Conservation (phyloP, 2,888 invertebrate species). For the Acanthococcus lagerstroemiae region DNA sequence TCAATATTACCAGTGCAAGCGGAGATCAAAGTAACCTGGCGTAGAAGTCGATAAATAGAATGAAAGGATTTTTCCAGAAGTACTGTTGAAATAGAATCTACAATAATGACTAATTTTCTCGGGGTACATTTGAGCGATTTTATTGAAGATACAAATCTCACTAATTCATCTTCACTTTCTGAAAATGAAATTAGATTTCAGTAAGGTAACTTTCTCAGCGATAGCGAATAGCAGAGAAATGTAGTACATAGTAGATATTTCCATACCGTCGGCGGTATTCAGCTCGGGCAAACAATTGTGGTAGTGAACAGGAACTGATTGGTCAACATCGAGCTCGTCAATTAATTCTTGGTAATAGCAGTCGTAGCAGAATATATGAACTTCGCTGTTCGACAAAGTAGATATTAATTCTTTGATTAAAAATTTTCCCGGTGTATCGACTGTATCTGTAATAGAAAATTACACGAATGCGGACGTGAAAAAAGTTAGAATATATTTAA, state of each 20-base stretch:
- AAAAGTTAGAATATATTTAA: background rate
- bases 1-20: too few species aligned
- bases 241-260: too few species aligned
- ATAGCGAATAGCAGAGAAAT: too few species aligned
- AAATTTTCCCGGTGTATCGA: background rate
- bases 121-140: too few species aligned
- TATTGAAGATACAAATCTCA: background rate
- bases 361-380: slow-evolving; percentile 14
- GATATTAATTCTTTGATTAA: background rate
- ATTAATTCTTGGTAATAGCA: background rate
- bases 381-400: background rate
- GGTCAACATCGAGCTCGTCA: background rate
- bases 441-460: background rate
- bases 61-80: slow-evolving; percentile 16
- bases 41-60: slow-evolving; percentile 18
- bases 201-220: too few species aligned
- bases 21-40: too few species aligned
- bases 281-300: slow-evolving; percentile 4
- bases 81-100: slow-evolving; percentile 32
- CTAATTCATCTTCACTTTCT: background rate
- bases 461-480: background rate
- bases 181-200: background rate
- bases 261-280: too few species aligned
- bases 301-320: background rate
- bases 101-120: slow-evolving; percentile 24